Evolutionary conservation across 2,888 invertebrate genomes (phyloP).

Genomic region (Ichneumon xanthorius): DNA sequence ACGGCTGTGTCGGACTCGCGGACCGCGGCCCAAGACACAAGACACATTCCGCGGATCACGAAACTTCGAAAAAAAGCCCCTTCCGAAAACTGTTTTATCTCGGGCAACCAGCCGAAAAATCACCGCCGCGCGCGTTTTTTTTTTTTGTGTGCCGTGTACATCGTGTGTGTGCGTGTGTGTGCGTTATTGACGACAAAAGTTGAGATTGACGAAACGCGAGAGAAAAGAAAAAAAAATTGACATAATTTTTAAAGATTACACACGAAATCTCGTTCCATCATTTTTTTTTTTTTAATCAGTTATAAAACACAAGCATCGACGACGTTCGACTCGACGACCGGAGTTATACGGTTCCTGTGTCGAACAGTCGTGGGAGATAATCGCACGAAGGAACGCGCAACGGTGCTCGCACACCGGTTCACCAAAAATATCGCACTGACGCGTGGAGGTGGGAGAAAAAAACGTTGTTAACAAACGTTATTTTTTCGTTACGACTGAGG

Average conservation of each 20-base stretch:
- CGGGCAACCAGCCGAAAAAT: conserved; percentile 11
- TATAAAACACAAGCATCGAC: not conserved
- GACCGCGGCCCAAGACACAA: conserved; percentile 13
- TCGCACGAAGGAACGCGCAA: not conserved
- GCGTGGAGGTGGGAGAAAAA: not conserved
- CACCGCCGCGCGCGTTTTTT: conserved; percentile 12
- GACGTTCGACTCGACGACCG: not conserved
- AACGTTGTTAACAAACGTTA: not conserved
- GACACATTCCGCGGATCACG: not conserved
- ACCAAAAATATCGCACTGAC: not conserved
- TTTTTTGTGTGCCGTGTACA: conserved; percentile 8
- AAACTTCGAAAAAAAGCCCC: not conserved
- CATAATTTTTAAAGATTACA: not conserved
- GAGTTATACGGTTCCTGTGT: not conserved
- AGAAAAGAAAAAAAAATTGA: not conserved
- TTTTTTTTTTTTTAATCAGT: conserved; percentile 28
- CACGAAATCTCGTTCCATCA: conserved; percentile 23
- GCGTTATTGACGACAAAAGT: conserved; percentile 15
- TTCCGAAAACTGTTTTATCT: not conserved
- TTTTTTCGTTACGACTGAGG: not conserved
- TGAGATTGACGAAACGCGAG: not conserved
- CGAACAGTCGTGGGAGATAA: not conserved
- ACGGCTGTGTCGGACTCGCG: not conserved
- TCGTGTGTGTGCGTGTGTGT: conserved; percentile 9
- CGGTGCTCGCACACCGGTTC: not conserved